Evolutionary conservation across 2,113 vertebrate species (phyloP).

Genomic region (Odontophorus gujanensis): DNA sequence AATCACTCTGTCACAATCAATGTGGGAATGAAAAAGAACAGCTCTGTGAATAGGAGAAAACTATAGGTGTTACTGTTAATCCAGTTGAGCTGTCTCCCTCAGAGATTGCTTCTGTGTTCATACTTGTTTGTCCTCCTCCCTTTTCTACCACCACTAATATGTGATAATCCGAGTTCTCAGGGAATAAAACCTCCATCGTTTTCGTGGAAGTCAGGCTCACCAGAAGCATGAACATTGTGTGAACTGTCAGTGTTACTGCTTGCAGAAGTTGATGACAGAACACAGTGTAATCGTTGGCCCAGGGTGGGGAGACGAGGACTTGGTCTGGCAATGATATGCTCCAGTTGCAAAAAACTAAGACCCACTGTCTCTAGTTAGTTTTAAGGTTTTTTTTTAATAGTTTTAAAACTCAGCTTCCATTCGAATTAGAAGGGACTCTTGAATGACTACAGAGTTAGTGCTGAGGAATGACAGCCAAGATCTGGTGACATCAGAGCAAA

Average conservation of each 20-base stretch:
- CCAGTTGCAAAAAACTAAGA: background rate
- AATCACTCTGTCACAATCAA: background rate
- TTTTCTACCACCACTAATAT: background rate
- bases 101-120: background rate
- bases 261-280: background rate
- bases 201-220: background rate
- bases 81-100: background rate
- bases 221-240: background rate
- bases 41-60: background rate
- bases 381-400: background rate
- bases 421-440: constrained; percentile 2
- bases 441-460: constrained; percentile 14
- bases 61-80: background rate
- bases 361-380: background rate
- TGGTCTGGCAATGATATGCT: background rate
- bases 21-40: background rate
- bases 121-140: background rate
- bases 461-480: constrained; percentile 38
- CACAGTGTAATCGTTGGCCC: background rate
- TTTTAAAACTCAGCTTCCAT: background rate
- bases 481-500: constrained; percentile 27
- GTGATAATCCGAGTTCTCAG: background rate
- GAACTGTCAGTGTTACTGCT: background rate
- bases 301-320: background rate
- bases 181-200: background rate